Evolutionary conservation across 1,140 invertebrate species (phyloP), one percentile per base, ranked within the genome.

Genomic region (Micrasema longulum): DNA sequence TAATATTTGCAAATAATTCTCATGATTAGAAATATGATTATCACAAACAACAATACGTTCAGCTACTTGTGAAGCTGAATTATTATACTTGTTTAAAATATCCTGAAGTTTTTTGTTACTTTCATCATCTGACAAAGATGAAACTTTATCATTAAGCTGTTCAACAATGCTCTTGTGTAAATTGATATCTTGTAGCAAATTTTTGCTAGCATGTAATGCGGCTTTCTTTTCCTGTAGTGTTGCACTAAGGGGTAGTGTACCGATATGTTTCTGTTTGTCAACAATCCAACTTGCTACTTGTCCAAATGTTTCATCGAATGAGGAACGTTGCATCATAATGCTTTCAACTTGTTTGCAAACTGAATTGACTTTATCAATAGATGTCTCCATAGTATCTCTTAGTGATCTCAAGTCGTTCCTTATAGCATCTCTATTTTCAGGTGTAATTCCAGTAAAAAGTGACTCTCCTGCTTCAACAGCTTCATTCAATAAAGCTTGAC

Each of bases 301-400:
- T 57, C 89, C 89, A 74, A 93, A 93, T 72, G 93, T 96, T 77
- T 97, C 95, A 78, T 97, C 94, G 79, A 97, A 95, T 0, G 94
- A 95, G 5, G 93, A 94, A 79, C 94, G 88, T 76, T 96, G 92
- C 78, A 96, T 92, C 41, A 96, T 89, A 22, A 93, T 90, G 18
- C 89, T 92, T 84, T 97, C 95, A 38, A 96, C 90, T 76, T 91
- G 90, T 80, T 97, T 96, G 69, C 95, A 90, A 5, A 96, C 89
- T 1, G 89, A 89, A 81, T 94, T 96, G 0, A 95, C 89, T 78
- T 91, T 90, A 79, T 97, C 95, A 26, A 93, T 89, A 14, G 95
- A 88, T 52, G 89, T 87, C 84, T 98, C 96, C 80, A 94, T 95
- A 38, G 88, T 87, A 77, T 94, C 92, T 47, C 96, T 87, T 52